Conservation (phyloP, 2,888 invertebrate genomes). For the Pristionchus fissidentatus region DNA sequence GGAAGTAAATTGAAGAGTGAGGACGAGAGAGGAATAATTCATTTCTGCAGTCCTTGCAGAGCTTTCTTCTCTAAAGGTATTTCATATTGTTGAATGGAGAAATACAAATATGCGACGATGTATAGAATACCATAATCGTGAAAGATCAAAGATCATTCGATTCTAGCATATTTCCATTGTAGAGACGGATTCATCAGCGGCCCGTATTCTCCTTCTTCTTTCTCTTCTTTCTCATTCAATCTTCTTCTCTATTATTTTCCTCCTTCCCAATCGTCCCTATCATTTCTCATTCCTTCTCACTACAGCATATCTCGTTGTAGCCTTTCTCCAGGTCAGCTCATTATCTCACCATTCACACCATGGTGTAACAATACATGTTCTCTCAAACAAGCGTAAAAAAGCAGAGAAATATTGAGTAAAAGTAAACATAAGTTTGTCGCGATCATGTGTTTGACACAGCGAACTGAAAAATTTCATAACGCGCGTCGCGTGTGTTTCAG, state of each 20-base stretch:
- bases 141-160: background rate
- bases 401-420: no score
- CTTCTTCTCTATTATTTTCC: conserved; percentile 65
- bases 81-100: background rate
- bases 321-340: conserved; percentile 58
- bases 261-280: conserved; percentile 49
- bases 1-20: conserved; percentile 57
- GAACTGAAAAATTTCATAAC: no score
- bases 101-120: background rate
- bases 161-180: conserved; percentile 16
- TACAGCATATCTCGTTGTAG: conserved; percentile 55
- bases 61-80: conserved; percentile 51
- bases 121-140: no score
- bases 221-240: conserved; percentile 66
- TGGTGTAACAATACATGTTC: background rate
- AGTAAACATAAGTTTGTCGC: no score
- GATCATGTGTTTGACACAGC: no score
- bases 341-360: background rate
- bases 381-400: no score
- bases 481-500: no score
- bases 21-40: conserved; percentile 43
- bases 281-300: conserved; percentile 58
- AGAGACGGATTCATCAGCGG: conserved; percentile 67
- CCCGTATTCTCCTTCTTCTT: conserved; percentile 63
- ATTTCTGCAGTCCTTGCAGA: conserved; percentile 42